Conservation (phyloP, 2,113 vertebrate species). For the Crotalus viridis region DNA sequence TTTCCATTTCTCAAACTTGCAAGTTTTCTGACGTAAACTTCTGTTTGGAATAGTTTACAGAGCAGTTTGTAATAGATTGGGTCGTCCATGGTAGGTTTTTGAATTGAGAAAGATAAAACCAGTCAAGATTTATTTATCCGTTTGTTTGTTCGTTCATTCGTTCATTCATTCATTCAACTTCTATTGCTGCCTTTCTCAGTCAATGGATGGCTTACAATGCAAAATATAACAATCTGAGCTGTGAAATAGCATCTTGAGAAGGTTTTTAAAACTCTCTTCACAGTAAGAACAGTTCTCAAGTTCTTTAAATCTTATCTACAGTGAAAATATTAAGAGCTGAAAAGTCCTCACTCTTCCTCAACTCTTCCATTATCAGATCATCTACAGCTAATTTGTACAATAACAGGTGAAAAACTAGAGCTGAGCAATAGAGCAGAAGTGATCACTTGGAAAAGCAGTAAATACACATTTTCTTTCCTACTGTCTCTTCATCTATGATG, state of each 20-base stretch:
- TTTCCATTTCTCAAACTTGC: neutral
- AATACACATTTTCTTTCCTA: neutral
- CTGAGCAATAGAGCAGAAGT: neutral
- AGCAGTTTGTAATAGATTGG: neutral
- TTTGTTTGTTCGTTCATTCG: too few relatives aligned
- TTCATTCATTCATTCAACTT: neutral
- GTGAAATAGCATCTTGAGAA: neutral
- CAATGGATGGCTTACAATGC: neutral
- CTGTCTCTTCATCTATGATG: neutral
- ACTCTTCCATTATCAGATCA: neutral
- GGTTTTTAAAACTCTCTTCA: neutral
- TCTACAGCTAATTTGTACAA: neutral
- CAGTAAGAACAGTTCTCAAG: neutral
- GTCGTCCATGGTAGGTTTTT: neutral
- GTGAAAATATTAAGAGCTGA: neutral
- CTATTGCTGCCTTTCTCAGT: neutral
- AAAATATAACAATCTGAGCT: neutral
- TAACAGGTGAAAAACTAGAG: neutral
- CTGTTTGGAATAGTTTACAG: neutral
- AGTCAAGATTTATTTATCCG: neutral
- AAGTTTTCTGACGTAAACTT: neutral
- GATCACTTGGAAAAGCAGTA: neutral
- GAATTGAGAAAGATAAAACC: neutral
- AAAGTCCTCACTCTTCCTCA: neutral
- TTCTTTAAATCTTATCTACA: fast-evolving